phyloP scores from a whole-genome alignment of 2,888 invertebrate species.

The Meta bourneti region DNA sequence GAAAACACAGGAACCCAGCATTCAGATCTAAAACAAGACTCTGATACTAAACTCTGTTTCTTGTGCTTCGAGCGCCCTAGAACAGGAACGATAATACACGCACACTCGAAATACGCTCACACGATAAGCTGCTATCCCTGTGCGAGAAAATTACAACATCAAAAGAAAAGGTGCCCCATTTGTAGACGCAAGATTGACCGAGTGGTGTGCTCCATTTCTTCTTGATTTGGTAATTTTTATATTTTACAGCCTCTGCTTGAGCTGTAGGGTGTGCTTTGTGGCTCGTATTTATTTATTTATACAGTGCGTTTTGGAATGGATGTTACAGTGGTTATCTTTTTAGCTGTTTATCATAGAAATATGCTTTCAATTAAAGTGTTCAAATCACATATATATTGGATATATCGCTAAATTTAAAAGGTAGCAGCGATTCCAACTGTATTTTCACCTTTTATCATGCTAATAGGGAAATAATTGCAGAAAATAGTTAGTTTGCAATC shows the following conservation, averaged over 20 bases:
- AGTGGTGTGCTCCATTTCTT: not conserved
- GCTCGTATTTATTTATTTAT: no score
- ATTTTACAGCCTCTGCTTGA: not conserved
- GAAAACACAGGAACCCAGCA: not conserved
- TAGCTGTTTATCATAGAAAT: no score
- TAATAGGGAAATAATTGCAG: no score
- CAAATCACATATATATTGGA: no score
- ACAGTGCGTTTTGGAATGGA: no score
- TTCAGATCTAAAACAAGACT: not conserved
- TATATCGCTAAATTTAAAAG: no score
- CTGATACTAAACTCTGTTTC: not conserved
- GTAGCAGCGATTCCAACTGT: no score
- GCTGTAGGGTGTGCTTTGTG: no score
- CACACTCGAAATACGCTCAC: not conserved
- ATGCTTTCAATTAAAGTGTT: no score
- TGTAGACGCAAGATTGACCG: not conserved
- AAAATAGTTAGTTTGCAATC: no score
- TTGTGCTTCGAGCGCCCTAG: not conserved
- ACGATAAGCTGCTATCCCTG: not conserved
- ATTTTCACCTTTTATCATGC: no score
- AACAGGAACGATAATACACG: not conserved
- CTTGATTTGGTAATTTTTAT: not conserved
- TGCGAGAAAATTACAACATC: not conserved
- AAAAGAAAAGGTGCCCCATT: not conserved
- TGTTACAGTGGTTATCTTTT: no score